phyloP scores from a whole-genome alignment of 2,113 vertebrate genomes.

The Tupaia tana region DNA sequence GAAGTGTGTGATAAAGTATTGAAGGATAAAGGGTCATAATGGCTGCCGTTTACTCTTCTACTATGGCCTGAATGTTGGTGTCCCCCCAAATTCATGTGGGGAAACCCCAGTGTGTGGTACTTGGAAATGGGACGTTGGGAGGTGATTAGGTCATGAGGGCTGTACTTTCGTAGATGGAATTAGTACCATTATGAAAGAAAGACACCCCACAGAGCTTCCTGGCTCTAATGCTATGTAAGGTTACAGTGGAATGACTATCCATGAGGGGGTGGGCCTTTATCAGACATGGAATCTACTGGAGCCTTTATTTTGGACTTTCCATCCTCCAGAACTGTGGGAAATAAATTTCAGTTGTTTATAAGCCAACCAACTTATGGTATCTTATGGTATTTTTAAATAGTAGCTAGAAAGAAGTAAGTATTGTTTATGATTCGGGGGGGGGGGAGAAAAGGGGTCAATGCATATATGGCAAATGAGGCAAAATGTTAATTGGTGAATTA shows the following conservation, averaged over 20 bases:
- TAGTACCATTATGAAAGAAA: not conserved
- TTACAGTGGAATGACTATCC: not conserved
- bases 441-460: not conserved
- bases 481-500: not conserved
- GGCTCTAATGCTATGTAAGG: too few species aligned
- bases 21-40: not conserved
- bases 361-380: not conserved
- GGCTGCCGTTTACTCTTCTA: not conserved
- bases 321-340: not conserved
- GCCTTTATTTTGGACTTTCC: not conserved
- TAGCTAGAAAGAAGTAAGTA: not conserved
- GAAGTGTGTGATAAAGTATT: not conserved
- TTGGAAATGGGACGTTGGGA: not conserved
- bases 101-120: not conserved
- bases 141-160: not conserved
- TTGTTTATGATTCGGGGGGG: not conserved
- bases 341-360: not conserved
- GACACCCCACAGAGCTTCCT: not conserved
- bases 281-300: not conserved
- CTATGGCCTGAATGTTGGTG: not conserved
- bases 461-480: not conserved
- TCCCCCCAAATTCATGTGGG: not conserved
- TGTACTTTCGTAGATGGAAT: not conserved
- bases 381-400: not conserved
- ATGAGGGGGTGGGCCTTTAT: not conserved